phyloP scores from a whole-genome alignment of 2,888 invertebrate species.

The Cyclophora albipunctata region DNA sequence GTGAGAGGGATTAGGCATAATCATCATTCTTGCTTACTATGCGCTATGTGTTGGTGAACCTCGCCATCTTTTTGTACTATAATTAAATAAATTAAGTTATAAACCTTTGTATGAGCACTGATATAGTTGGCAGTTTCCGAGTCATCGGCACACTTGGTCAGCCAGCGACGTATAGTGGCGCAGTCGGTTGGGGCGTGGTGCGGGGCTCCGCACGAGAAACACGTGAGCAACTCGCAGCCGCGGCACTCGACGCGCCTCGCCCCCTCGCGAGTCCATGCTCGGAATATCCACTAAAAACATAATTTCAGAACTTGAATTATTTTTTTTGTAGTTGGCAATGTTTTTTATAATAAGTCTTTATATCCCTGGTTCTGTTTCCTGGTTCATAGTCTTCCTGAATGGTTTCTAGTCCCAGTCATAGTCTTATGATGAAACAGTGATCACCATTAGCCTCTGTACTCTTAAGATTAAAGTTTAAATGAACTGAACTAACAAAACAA shows the following conservation, averaged over 20 bases:
- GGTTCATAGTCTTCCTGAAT: no score
- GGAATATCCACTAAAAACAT: slow-evolving; percentile 79
- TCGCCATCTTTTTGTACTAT: background rate
- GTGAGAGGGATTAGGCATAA: no score
- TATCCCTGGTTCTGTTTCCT: no score
- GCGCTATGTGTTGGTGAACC: background rate
- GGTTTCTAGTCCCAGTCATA: no score
- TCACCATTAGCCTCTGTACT: no score
- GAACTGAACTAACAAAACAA: no score
- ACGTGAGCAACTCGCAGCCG: slow-evolving; percentile 92
- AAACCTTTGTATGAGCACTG: slow-evolving; percentile 95
- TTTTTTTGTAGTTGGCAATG: no score
- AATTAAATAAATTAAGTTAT: background rate
- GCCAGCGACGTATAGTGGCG: slow-evolving; percentile 95
- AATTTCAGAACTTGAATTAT: no score
- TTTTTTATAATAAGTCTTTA: no score
- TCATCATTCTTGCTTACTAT: no score
- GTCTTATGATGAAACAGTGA: no score
- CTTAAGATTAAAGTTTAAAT: no score
- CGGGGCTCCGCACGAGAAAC: slow-evolving; percentile 96
- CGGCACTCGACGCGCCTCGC: slow-evolving; percentile 86
- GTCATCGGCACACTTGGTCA: slow-evolving; percentile 99
- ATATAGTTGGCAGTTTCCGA: slow-evolving; percentile 99
- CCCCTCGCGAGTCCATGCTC: slow-evolving; percentile 88
- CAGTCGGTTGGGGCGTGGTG: slow-evolving; percentile 99